Evolutionary conservation across 2,797 vertebrate species (phyloP).

Genomic region (Poeciliopsis paucimaculata): DNA sequence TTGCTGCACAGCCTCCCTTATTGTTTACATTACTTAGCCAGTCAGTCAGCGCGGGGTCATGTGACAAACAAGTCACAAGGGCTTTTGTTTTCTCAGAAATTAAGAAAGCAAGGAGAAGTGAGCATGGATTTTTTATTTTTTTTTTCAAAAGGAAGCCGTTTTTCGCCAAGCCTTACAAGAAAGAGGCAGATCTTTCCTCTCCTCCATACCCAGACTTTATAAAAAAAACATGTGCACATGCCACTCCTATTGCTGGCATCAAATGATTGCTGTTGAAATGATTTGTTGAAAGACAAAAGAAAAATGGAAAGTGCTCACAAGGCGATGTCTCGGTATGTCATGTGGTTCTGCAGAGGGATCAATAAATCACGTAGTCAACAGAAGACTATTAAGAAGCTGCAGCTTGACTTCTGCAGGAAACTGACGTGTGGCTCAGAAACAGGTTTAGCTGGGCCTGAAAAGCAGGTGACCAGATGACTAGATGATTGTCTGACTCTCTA

Average conservation of each 20-base stretch:
- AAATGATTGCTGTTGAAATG: neutral
- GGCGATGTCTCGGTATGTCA: constrained; percentile 26
- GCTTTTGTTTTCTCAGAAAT: constrained; percentile 9
- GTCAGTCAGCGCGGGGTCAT: constrained; percentile 18
- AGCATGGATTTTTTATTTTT: constrained; percentile 5
- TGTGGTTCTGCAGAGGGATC: constrained; percentile 9
- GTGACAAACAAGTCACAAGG: constrained; percentile 39
- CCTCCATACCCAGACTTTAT: neutral
- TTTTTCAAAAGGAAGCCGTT: constrained; percentile 31
- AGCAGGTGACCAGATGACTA: constrained; percentile 36
- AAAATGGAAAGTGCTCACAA: constrained; percentile 4
- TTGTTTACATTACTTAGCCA: constrained; percentile 16
- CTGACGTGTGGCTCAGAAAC: constrained; percentile 19
- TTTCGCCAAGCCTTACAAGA: constrained; percentile 45
- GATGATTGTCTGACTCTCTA: neutral
- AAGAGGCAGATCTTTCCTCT: constrained; percentile 13
- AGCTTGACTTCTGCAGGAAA: neutral
- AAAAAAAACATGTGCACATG: constrained; percentile 20
- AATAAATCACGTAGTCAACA: neutral
- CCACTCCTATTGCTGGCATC: constrained; percentile 4
- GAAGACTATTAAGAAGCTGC: neutral
- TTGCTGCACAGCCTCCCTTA: neutral
- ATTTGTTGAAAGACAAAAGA: neutral
- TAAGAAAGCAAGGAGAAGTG: neutral
- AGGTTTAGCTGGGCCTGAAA: constrained; percentile 41